Percentiles rank a stretch among this genome's conserved stretches.
Conservation (phyloP, 2,888 invertebrate species). For the Neoascia interrupta region DNA sequence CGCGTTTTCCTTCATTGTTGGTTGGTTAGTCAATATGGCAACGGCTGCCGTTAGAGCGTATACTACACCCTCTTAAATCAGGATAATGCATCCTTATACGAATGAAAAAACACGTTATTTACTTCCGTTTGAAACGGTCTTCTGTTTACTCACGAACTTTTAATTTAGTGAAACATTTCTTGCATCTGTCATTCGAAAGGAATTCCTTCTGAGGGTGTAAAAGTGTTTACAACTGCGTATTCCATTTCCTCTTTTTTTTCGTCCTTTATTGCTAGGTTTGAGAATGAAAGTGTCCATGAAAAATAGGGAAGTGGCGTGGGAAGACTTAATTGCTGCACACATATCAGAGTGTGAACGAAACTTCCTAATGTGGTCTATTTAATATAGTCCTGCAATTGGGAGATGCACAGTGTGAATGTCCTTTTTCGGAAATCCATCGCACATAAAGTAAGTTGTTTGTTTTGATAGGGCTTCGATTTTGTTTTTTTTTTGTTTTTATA, state of each 20-base stretch:
- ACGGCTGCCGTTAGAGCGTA: too few species aligned
- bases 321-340: constrained; percentile 41
- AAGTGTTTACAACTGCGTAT: constrained; percentile 53
- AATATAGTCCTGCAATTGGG: constrained; percentile 6
- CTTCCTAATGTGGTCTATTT: constrained; percentile 29
- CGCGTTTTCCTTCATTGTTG: constrained; percentile 27
- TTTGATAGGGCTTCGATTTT: too few species aligned
- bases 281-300: constrained; percentile 10
- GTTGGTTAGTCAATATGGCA: too few species aligned
- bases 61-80: constrained; percentile 55
- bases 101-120: constrained; percentile 48
- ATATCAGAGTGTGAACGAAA: constrained; percentile 22
- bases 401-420: constrained; percentile 1
- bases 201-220: constrained; percentile 42
- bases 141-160: constrained; percentile 63
- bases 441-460: too few species aligned
- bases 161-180: constrained; percentile 63
- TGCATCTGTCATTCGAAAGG: constrained; percentile 59
- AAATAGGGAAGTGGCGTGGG: constrained; percentile 33
- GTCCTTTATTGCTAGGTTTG: background rate
- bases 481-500: background rate
- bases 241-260: constrained; percentile 36
- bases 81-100: constrained; percentile 48
- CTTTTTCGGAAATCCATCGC: too few species aligned
- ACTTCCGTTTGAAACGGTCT: constrained; percentile 59